Evolutionary conservation across 2,113 vertebrate species (phyloP), one percentile per base, ranked within the genome.

Genomic region (Gasterosteus nipponicus): DNA sequence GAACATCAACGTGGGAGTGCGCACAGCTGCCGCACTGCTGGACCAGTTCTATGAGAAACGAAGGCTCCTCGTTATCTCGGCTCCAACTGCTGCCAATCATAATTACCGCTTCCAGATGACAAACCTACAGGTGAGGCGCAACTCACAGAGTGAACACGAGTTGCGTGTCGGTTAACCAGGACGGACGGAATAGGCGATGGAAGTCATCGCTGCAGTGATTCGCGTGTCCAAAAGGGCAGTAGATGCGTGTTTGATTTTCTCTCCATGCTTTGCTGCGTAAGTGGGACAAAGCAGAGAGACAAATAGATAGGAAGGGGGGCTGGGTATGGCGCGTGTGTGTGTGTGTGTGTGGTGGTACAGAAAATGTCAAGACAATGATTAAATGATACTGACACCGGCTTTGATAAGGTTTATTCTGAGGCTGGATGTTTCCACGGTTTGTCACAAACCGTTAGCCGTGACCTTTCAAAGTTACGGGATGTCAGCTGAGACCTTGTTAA

Each of bases 31-130:
- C 10, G 96, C 95, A 1, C 95, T 99, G 73, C 91, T 99, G 88
- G 98, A 99, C 89, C 98, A 99, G 46, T 99, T 98, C 94, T 99
- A 99, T 80, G 98, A 99, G 93, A 99, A 98, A 89, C 92, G 97
- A 29, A 95, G 98, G 51, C 93, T 99, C 51, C 92, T 99, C 81
- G 95, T 99, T 86, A 94, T 99, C 92, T 99, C 97, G 1, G 95
- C 98, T 31, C 97, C 97, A 39, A 97, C 97, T 61, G 98, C 96
- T 54, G 95, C 96, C 81, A 97, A 98, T 93, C 96, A 97, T 56
- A 96, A 98, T 83, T 99, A 99, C 88, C 95, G 97, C 88, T 94
- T 97, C 89, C 98, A 98, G 90, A 87, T 99, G 93, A 96, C 96
- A 70, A 96, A 98, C 92, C 84, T 98, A 38, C 98, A 99, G 97